Evolutionary conservation across 1,140 invertebrate genomes (phyloP), one percentile per base, ranked within the genome.

Genomic region (Bombus fervidus): DNA sequence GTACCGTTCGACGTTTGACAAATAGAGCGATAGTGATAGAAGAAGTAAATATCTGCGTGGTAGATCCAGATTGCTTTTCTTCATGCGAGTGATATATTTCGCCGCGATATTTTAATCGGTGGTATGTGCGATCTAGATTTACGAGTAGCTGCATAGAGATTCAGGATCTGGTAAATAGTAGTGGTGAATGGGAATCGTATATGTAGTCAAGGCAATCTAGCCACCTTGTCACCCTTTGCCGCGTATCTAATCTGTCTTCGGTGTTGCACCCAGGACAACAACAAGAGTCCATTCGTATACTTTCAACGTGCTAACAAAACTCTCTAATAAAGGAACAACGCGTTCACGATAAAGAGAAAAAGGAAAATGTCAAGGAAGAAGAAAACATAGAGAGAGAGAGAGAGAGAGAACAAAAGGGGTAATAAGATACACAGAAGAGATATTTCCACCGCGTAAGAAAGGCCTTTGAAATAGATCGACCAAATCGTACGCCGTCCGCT

Each of bases 391-490:
- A 25, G 25, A 22, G 10, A 18, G 22, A 41, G 39, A 41, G 9
- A 12, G 18, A 9, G 64, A 34, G 13, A 25, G 12, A 25, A 5
- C 8, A n/a, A 72, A 43, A 41, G 28, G 39, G 13, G 3, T 18
- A n/a, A 22, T 31, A 25, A 74, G 31, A 31, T 25, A n/a, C 2
- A 25, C 18, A 25, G 6, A 64, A 28, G 69, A 28, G 37, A 31
- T 43, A 34, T 47, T 66, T 79, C 5, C 15, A 39, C n/a, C 28
- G 57, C 1, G 34, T 62, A 47, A 31, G 68, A 31, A n/a, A 41
- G 53, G 39, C 43, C 13, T 81, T 73, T 41, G 43, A 72, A 81
- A 81, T 81, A 57, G 66, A 81, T 57, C 4, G 69, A 41, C 39
- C 1, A 39, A 72, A 72, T 72, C 69, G 69, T 72, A n/a, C 69